A percentile compares a stretch with the other conserved stretches of the same genome.
Conservation (phyloP, 2,888 invertebrate species). For the Drosophila borealis region DNA sequence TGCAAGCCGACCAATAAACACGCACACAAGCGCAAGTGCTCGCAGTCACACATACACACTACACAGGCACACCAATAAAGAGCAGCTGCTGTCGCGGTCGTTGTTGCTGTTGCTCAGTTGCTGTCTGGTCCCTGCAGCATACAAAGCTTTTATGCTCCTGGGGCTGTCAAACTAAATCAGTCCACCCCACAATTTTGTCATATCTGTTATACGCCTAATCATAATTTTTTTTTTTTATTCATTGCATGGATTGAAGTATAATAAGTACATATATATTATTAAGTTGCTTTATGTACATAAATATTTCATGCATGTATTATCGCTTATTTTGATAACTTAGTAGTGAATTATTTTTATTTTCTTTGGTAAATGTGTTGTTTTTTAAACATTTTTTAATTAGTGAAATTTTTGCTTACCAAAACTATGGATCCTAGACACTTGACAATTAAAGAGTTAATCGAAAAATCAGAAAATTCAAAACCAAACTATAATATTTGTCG, state of each 20-base stretch:
- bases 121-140: conserved; percentile 38
- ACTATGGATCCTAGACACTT: too few species aligned
- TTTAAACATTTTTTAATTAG: too few species aligned
- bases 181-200: conserved; percentile 44
- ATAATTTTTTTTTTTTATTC: not conserved
- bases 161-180: conserved; percentile 21
- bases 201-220: conserved; percentile 6
- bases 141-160: conserved; percentile 50
- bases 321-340: too few species aligned
- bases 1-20: conserved; percentile 47
- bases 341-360: too few species aligned
- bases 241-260: too few species aligned
- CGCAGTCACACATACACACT: conserved; percentile 14
- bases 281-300: too few species aligned
- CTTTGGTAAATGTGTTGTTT: too few species aligned
- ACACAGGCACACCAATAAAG: conserved; percentile 25
- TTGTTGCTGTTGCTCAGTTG: conserved; percentile 18
- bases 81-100: conserved; percentile 42
- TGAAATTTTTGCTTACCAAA: too few species aligned
- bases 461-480: not conserved
- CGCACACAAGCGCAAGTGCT: conserved; percentile 20
- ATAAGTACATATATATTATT: too few species aligned
- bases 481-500: conserved; percentile 2
- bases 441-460: too few species aligned
- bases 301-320: too few species aligned